phyloP scores from a whole-genome alignment of 2,797 vertebrate species.

The Thunnus albacares region DNA sequence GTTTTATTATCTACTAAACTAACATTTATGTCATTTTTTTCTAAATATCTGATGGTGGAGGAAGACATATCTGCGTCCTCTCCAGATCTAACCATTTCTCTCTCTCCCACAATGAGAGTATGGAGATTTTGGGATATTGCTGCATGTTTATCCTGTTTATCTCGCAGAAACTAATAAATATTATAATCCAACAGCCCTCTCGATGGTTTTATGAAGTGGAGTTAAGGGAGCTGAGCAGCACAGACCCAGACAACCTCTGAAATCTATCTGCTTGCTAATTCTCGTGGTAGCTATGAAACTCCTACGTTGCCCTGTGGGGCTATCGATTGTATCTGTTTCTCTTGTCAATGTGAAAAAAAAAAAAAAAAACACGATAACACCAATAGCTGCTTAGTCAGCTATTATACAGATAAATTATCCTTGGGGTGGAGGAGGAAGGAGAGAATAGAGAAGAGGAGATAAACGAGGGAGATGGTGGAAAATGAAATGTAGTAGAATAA shows the following conservation, averaged over 20 bases:
- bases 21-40: constrained; percentile 26
- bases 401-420: constrained; percentile 57
- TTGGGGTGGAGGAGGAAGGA: constrained; percentile 17
- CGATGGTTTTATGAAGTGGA: constrained; percentile 46
- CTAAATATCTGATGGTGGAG: constrained; percentile 37
- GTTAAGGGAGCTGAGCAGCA: constrained; percentile 37
- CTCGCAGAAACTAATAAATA: constrained; percentile 43
- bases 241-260: constrained; percentile 26
- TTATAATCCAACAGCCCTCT: constrained; percentile 42
- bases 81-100: constrained; percentile 17
- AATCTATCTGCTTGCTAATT: constrained; percentile 63
- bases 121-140: constrained; percentile 28
- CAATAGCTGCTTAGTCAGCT: constrained; percentile 69
- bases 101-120: not conserved
- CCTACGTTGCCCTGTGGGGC: constrained; percentile 39
- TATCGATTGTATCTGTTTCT: constrained; percentile 70
- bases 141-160: constrained; percentile 46
- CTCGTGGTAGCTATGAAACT: constrained; percentile 56
- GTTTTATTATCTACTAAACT: constrained; percentile 43
- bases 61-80: constrained; percentile 10
- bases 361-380: constrained; percentile 36
- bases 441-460: constrained; percentile 20
- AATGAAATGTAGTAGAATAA: not conserved
- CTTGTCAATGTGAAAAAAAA: constrained; percentile 47
- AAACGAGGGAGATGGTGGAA: constrained; percentile 4